These are phyloP conservation scores for Rostratula benghalensis DNA, from an alignment of 2,113 vertebrate genomes.

Conservation along the genomic window DNA sequence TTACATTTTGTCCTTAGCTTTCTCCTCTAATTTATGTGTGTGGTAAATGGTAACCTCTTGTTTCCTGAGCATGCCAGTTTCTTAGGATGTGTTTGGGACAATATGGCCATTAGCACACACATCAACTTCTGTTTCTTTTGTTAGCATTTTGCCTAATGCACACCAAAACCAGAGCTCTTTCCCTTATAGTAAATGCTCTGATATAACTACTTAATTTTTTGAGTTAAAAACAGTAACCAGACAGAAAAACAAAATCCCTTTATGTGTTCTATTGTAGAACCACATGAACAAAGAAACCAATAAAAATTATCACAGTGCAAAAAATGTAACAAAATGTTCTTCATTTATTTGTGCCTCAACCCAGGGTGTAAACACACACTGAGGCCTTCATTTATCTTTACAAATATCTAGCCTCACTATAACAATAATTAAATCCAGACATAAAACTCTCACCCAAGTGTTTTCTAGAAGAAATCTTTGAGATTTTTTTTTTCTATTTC, in stretches of 20 bases:
- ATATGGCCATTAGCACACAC: not conserved
- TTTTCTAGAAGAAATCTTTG: constrained; percentile 55
- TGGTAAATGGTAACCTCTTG: not conserved
- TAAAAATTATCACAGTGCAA: constrained; percentile 59
- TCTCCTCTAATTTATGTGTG: not conserved
- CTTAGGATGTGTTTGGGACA: not conserved
- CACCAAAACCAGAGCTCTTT: not conserved
- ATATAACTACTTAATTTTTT: not conserved
- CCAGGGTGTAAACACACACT: constrained; percentile 56
- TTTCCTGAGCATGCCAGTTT: not conserved
- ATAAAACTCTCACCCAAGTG: constrained; percentile 46
- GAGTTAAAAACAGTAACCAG: not conserved
- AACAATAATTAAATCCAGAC: constrained; percentile 72
- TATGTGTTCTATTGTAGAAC: constrained; percentile 45
- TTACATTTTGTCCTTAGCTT: not conserved
- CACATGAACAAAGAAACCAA: constrained; percentile 50
- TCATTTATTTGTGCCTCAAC: constrained; percentile 73
- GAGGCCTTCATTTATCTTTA: constrained; percentile 58
- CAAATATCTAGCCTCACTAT: constrained; percentile 31
- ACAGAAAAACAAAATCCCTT: not conserved
- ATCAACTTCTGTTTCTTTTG: not conserved
- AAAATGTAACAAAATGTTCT: constrained; percentile 69
- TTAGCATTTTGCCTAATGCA: not conserved
- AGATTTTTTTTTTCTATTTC: not conserved
- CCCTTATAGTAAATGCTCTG: not conserved